Evolutionary conservation across 2,113 vertebrate genomes (phyloP).

Genomic region (Varanus salvator): DNA sequence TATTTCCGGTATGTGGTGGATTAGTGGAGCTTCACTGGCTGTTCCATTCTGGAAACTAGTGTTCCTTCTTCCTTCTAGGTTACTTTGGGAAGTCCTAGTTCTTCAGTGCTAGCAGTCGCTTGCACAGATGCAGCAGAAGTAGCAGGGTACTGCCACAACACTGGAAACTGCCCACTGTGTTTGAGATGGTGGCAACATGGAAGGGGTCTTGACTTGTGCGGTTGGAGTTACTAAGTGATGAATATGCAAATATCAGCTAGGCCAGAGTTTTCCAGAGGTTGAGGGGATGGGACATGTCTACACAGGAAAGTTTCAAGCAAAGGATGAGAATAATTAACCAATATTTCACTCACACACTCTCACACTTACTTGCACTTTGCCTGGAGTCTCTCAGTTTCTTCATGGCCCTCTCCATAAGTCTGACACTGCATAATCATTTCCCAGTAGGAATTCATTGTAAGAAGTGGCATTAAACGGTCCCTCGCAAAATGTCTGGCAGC

Average conservation of each 20-base stretch:
- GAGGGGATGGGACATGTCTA: not conserved
- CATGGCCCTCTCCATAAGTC: not conserved
- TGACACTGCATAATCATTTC: not conserved
- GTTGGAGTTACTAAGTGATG: not conserved
- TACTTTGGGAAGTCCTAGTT: no score
- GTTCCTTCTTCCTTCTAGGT: no score
- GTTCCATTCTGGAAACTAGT: no score
- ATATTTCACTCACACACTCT: not conserved
- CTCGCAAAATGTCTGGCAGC: not conserved
- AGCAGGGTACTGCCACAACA: no score
- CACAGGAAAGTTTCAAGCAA: not conserved
- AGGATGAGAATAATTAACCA: not conserved
- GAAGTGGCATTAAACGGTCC: not conserved
- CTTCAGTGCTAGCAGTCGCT: no score
- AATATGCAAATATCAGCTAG: not conserved
- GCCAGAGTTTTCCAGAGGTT: not conserved
- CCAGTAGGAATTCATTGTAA: not conserved
- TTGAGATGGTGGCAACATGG: not conserved
- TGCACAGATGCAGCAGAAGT: no score
- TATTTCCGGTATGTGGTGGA: no score
- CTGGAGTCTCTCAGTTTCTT: not conserved
- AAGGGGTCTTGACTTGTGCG: not conserved
- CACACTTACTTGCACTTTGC: not conserved
- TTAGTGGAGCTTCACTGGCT: no score
- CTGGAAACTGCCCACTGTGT: not conserved